Evolutionary conservation across 2,113 vertebrate genomes (phyloP).

Genomic region (Tichodroma muraria): DNA sequence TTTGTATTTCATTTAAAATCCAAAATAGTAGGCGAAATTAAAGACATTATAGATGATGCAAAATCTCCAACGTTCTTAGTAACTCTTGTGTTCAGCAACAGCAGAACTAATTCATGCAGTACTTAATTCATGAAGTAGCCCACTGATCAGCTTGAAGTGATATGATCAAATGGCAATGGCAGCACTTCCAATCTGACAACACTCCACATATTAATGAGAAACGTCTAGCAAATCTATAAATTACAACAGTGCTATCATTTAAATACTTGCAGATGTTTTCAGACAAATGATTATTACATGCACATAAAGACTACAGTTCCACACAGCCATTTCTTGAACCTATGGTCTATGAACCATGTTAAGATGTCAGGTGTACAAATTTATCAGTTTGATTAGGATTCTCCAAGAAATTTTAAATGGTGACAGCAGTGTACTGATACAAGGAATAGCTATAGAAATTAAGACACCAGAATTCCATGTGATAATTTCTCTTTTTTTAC

Average conservation of each 20-base stretch:
- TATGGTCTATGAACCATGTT: not conserved
- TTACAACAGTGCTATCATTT: not conserved
- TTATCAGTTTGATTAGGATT: not conserved
- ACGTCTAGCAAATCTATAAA: not conserved
- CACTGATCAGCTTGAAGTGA: not conserved
- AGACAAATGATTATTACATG: not conserved
- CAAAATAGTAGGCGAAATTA: not conserved
- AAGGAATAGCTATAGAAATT: not conserved
- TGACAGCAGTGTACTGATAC: not conserved
- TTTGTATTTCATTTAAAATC: not conserved
- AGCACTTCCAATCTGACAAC: not conserved
- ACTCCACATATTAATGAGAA: not conserved
- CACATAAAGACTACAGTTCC: not conserved
- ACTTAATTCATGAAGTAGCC: not conserved
- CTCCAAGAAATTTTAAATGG: not conserved
- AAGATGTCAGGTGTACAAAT: not conserved
- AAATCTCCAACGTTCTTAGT: not conserved
- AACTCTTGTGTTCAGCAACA: not conserved
- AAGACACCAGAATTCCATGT: not conserved
- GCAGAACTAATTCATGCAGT: not conserved
- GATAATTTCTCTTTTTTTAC: not conserved
- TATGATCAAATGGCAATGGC: not conserved
- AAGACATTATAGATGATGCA: not conserved
- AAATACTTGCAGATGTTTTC: not conserved
- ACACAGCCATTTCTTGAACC: fast-evolving